phyloP scores from a whole-genome alignment of 2,888 invertebrate genomes.

The Blastobasis lacticolella region DNA sequence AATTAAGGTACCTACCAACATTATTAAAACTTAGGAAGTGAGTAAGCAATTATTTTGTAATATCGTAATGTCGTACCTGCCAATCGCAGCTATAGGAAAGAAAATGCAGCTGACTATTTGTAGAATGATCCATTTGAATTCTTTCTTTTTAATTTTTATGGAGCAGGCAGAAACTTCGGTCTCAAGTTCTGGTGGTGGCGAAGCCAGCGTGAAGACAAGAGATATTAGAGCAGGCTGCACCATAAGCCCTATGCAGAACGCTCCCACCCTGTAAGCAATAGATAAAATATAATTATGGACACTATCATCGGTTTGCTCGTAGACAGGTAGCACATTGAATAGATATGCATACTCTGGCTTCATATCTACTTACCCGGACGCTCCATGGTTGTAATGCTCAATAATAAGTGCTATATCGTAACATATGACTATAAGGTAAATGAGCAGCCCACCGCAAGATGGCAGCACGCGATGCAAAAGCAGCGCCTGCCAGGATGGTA shows the following conservation, averaged over 20 bases:
- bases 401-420: slow-evolving; percentile 79
- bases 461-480: slow-evolving; percentile 56
- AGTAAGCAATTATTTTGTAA: too few relatives aligned
- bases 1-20: too few relatives aligned
- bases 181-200: slow-evolving; percentile 73
- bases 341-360: too few relatives aligned
- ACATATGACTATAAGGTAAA: slow-evolving; percentile 80
- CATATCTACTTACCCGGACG: slow-evolving; percentile 59
- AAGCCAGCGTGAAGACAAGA: slow-evolving; percentile 73
- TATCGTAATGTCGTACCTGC: slow-evolving; percentile 57
- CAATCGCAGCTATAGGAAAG: slow-evolving; percentile 77
- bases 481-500: slow-evolving; percentile 60
- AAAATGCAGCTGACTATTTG: slow-evolving; percentile 67
- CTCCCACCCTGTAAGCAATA: slow-evolving; percentile 33
- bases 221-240: slow-evolving; percentile 73
- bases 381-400: slow-evolving; percentile 76
- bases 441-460: slow-evolving; percentile 68
- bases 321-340: too few relatives aligned
- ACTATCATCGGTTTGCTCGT: too few relatives aligned
- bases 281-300: too few relatives aligned
- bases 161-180: slow-evolving; percentile 51
- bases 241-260: slow-evolving; percentile 48
- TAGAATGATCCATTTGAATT: slow-evolving; percentile 52
- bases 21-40: too few relatives aligned
- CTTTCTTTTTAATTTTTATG: slow-evolving; percentile 54